phyloP scores from a whole-genome alignment of 2,888 invertebrate genomes.

The Melinaea marsaeus region DNA sequence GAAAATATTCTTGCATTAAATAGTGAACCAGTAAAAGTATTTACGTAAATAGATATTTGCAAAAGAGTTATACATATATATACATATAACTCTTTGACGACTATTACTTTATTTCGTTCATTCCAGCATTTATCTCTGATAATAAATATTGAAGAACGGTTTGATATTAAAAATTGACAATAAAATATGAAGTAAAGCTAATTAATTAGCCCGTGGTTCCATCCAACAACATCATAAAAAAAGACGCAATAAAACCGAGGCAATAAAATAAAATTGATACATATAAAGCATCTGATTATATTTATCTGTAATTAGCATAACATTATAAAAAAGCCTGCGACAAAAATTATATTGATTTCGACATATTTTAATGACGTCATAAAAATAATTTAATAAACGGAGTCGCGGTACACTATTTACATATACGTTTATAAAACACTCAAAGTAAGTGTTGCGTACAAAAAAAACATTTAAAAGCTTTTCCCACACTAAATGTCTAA shows the following conservation, averaged over 20 bases:
- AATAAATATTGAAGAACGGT: neutral
- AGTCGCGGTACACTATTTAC: neutral
- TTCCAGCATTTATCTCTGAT: neutral
- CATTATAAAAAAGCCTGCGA: neutral
- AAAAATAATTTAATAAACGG: neutral
- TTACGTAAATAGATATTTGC: too few relatives aligned
- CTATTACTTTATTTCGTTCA: neutral
- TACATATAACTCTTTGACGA: too few relatives aligned
- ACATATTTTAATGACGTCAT: neutral
- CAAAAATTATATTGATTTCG: neutral
- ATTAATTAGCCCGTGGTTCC: slow-evolving; percentile 13
- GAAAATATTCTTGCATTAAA: too few relatives aligned
- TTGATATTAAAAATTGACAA: neutral
- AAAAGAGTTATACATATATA: too few relatives aligned
- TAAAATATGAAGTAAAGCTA: neutral
- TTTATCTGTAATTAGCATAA: neutral
- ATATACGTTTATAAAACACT: neutral
- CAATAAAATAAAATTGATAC: slow-evolving; percentile 11
- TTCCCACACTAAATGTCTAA: slow-evolving; percentile 2
- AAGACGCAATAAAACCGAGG: slow-evolving; percentile 10
- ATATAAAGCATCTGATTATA: slow-evolving; percentile 8
- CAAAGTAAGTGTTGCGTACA: neutral
- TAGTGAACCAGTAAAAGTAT: too few relatives aligned
- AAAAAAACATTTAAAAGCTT: neutral
- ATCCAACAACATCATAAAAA: slow-evolving; percentile 12